phyloP scores from a whole-genome alignment of 2,113 vertebrate species.

The Rhynchomys soricoides region DNA sequence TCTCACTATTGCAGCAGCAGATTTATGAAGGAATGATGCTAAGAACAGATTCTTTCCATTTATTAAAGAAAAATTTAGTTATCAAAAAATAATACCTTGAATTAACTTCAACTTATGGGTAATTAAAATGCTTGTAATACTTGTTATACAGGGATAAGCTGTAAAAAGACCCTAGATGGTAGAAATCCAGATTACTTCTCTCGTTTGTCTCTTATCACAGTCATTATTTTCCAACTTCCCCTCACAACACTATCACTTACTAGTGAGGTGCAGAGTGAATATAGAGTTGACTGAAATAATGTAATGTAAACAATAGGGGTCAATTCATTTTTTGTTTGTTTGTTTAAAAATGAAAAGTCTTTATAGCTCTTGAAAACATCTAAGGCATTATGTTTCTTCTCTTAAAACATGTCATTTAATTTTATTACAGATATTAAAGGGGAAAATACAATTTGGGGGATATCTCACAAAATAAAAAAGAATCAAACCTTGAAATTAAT shows the following conservation, averaged over 20 bases:
- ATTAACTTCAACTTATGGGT: background rate
- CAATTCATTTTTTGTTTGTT: background rate
- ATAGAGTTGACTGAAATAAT: background rate
- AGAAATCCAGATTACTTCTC: constrained; percentile 19
- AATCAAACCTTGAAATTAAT: background rate
- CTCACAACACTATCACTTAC: background rate
- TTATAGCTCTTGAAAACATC: background rate
- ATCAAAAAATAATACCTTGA: background rate
- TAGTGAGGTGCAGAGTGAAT: background rate
- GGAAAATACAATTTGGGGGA: background rate
- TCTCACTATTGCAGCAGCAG: background rate
- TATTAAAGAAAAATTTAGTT: background rate
- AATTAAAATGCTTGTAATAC: background rate
- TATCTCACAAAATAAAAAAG: background rate
- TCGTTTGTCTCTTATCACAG: background rate
- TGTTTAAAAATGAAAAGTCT: background rate
- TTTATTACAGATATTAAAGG: background rate
- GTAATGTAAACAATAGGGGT: background rate
- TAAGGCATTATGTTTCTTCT: background rate
- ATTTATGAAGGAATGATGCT: background rate
- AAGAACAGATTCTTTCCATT: background rate
- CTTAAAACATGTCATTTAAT: background rate
- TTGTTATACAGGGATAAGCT: background rate
- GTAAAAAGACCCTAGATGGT: background rate
- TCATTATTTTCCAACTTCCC: background rate